Conservation (phyloP, 1,140 invertebrate species). For the Calliphora vicina region DNA sequence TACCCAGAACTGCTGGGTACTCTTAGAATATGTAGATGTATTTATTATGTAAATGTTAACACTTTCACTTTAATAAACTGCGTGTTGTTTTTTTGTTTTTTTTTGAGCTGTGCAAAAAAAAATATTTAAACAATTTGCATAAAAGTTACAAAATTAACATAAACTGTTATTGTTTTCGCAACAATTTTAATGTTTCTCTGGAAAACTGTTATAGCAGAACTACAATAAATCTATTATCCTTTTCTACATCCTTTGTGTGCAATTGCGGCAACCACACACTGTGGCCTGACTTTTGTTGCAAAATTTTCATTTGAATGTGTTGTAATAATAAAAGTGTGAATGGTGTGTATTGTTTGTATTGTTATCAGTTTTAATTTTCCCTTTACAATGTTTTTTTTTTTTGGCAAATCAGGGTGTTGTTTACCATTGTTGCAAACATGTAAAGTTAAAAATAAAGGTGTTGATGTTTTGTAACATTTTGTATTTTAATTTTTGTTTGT, state of each 20-base stretch:
- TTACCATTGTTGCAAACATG: background rate
- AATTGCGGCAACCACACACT: background rate
- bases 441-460: background rate
- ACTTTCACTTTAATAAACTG: too few relatives aligned
- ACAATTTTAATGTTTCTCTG: too few relatives aligned
- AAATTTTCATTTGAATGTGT: background rate
- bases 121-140: background rate
- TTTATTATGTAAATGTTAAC: too few relatives aligned
- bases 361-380: background rate
- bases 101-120: background rate
- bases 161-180: too few relatives aligned
- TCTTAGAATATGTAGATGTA: too few relatives aligned
- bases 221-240: too few relatives aligned
- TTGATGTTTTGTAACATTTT: background rate
- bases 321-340: background rate
- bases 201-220: too few relatives aligned
- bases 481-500: too few relatives aligned
- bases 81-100: too few relatives aligned
- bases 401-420: background rate
- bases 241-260: too few relatives aligned
- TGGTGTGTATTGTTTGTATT: background rate
- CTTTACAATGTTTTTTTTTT: background rate
- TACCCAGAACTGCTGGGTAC: too few relatives aligned
- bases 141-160: background rate
- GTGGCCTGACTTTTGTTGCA: background rate